A percentile compares a stretch with the other conserved stretches of the same genome.
These are phyloP conservation scores for Hypotaenidia okinawae DNA, from an alignment of 2,797 vertebrate genomes.

Conservation along the genomic window DNA sequence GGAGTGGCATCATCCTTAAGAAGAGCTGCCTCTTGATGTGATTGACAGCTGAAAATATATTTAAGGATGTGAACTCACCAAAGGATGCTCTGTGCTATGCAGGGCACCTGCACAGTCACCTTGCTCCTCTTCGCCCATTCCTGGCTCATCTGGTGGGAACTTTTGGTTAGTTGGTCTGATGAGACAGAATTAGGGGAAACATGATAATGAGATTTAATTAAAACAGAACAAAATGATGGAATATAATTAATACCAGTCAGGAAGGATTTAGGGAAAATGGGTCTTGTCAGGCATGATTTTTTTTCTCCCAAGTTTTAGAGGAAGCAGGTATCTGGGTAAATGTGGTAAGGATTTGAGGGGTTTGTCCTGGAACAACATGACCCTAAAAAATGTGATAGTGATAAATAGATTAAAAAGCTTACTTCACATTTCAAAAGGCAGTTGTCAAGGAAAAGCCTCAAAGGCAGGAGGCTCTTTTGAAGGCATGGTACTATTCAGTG, in stretches of 20 bases:
- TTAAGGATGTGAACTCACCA: not conserved
- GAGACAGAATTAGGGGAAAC: not conserved
- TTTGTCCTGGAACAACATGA: slow-evolving; percentile 53
- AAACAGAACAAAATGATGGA: not conserved
- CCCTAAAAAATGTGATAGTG: not conserved
- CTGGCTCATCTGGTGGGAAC: not conserved
- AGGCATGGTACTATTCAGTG: not conserved
- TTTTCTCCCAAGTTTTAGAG: not conserved
- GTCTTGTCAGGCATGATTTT: not conserved
- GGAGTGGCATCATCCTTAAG: not conserved
- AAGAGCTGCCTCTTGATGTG: not conserved
- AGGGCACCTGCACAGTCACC: not conserved
- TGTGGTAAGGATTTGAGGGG: not conserved
- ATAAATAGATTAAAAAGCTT: not conserved
- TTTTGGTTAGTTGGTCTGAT: not conserved
- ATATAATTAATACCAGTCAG: slow-evolving; percentile 28
- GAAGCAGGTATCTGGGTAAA: slow-evolving; percentile 12
- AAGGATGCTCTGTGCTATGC: not conserved
- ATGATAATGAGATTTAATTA: slow-evolving; percentile 29
- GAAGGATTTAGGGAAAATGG: slow-evolving; percentile 24
- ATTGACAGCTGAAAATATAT: not conserved
- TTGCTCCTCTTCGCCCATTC: fast-evolving
- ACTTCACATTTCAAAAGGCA: not conserved
- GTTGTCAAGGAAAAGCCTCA: not conserved
- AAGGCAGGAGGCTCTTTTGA: not conserved